Percentiles rank a stretch among this genome's conserved stretches.
phyloP scores from a whole-genome alignment of 2,113 vertebrate species.

The Eubucco bourcierii region DNA sequence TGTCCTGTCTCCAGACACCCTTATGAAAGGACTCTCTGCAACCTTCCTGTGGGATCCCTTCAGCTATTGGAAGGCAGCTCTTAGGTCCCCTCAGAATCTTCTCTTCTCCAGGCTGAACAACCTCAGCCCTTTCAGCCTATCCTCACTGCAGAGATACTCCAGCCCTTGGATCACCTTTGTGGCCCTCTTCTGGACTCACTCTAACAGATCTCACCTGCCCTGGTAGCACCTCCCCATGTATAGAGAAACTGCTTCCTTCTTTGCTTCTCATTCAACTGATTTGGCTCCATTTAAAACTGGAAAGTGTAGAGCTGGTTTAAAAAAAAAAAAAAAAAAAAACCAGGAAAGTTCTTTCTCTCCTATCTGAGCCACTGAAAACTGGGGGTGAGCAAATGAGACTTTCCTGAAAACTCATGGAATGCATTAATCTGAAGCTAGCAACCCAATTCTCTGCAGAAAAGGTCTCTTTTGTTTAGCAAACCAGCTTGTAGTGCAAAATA shows the following conservation, averaged over 20 bases:
- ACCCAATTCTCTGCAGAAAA: conserved; percentile 6
- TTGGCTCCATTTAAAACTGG: background rate
- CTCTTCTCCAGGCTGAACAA: too few species aligned
- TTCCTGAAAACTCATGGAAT: background rate
- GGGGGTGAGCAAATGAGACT: conserved; percentile 10
- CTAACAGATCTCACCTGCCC: background rate
- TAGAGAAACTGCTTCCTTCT: background rate
- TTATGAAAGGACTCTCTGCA: too few species aligned
- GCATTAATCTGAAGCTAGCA: background rate
- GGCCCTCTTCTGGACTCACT: too few species aligned
- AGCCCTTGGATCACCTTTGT: too few species aligned
- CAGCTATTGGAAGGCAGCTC: too few species aligned
- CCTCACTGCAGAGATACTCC: too few species aligned
- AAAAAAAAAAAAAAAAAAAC: conserved; percentile 27
- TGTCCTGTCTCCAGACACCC: too few species aligned
- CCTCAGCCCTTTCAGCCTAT: too few species aligned
- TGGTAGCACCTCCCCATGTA: background rate
- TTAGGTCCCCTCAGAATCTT: too few species aligned
- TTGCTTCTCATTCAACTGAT: conserved; percentile 12
- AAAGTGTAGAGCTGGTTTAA: background rate
- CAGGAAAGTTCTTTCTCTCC: background rate
- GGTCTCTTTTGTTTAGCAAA: conserved; percentile 42
- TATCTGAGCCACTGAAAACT: conserved; percentile 14
- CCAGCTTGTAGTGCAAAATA: conserved; percentile 39
- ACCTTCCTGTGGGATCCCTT: too few species aligned